Conservation (phyloP, 2,797 vertebrate species). For the Antennarius maculatus region DNA sequence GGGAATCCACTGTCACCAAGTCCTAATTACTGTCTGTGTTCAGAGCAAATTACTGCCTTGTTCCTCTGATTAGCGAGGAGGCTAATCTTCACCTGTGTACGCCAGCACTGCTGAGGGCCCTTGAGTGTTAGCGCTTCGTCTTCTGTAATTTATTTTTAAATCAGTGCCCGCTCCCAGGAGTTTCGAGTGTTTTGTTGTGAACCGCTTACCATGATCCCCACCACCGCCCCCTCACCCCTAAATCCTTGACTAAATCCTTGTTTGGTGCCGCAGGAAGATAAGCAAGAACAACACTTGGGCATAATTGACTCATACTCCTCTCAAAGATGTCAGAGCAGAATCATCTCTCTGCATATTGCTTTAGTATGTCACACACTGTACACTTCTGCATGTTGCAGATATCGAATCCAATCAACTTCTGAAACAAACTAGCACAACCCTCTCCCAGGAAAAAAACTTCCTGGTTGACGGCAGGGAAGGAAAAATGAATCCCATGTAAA, state of each 20-base stretch:
- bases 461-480: slow-evolving; percentile 51
- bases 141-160: slow-evolving; percentile 87
- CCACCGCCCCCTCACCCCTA: slow-evolving; percentile 83
- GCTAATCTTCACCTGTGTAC: slow-evolving; percentile 86
- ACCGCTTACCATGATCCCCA: slow-evolving; percentile 86
- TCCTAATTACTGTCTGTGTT: slow-evolving; percentile 86
- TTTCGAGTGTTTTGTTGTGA: slow-evolving; percentile 86
- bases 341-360: slow-evolving; percentile 81
- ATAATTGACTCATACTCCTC: slow-evolving; percentile 84
- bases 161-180: slow-evolving; percentile 84
- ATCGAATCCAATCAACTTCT: slow-evolving; percentile 81
- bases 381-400: slow-evolving; percentile 78
- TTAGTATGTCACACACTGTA: slow-evolving; percentile 75
- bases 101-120: slow-evolving; percentile 83
- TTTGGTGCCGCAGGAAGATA: slow-evolving; percentile 85
- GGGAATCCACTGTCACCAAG: slow-evolving; percentile 85
- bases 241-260: slow-evolving; percentile 86
- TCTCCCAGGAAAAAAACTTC: slow-evolving; percentile 64
- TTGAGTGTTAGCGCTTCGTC: slow-evolving; percentile 84
- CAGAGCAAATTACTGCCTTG: slow-evolving; percentile 84
- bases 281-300: slow-evolving; percentile 85
- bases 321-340: slow-evolving; percentile 82
- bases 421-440: slow-evolving; percentile 72
- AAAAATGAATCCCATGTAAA: not conserved
- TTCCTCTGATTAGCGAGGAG: slow-evolving; percentile 85